Base-by-base conservation (phyloP, 2,113 vertebrate genomes). In the Pholis gunnellus region DNA sequence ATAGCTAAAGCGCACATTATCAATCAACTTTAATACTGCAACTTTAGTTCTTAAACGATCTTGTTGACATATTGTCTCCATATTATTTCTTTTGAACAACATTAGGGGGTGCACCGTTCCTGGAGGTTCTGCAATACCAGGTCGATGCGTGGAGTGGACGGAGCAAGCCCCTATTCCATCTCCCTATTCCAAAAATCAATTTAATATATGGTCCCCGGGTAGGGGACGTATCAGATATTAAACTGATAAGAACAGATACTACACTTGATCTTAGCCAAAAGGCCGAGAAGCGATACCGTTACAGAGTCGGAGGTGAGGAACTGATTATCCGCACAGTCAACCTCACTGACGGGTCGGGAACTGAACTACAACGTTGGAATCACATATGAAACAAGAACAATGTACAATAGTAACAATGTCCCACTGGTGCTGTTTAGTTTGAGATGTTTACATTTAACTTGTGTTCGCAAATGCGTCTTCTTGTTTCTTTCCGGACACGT, bases 241-340 rank as follows among this genome's bases (percentile, higher is more conserved):
- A 73, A 74, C 57, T 63, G 72, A 63, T 74, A 74, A 74, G 57
- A 74, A 74, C 57, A 74, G 72, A 74, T 74, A 74, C 72, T 74
- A 63, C 72, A 74, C 72, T 74, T 61, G 84, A 87, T 87, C 42
- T 74, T 74, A 74, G 80, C 85, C 40, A 75, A 75, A 75, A 72
- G 70, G 70, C 54, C 25, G 70, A 72, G 70, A 72, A 72, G 70
- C 70, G 70, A 72, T 72, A 44, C 9, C 13, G 1, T 0, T 0
- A 13, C 13, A 0, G 0, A 0, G 15, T 29, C n/a, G 1, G 36
- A 59, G 38, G 17, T 1, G 9, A 54, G 31, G 1, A 18, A 2
- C 0, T 14, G 0, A 38, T 25, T 59, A 36, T 4, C 15, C n/a
- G 4, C 52, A 42, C 36, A 1, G 20, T 5, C 6, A 5, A 1